Base-by-base conservation (phyloP, 2,888 invertebrate species). In the Eupithecia vulgata region DNA sequence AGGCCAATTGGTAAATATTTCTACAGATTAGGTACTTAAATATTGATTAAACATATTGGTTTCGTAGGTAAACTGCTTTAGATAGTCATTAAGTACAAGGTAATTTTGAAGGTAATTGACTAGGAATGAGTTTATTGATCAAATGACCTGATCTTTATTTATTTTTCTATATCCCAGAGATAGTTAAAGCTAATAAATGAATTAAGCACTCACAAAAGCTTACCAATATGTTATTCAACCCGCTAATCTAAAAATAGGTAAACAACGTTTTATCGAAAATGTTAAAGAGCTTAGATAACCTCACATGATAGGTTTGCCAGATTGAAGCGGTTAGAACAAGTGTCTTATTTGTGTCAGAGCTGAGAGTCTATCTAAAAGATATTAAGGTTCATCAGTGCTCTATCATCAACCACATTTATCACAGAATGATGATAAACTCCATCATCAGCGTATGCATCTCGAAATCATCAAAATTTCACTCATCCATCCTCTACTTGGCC, bases 231-330 rank as follows among this genome's bases (percentile, higher is more conserved):
- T 25, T 57, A 5, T 57, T 12, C 57, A 68, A 66, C 59, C 62
- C 45, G 61, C 35, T 70, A 65, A 34, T 61, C 34, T 34, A 13
- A 25, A 21, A 61, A 73, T 65, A 66, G 15, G 62, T 62, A 66
- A 75, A 71, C 61, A 72, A 70, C 73, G 17, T 37, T 64, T 70
- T 75, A 73, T 71, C 70, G 45, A 17, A 35, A 35, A 48, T 13
- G n/a, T 37, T n/a, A 45, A 35, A 48, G 57, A 70, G 67, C 42
- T 30, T 34, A 69, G 77, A 76, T 79, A 77, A 79, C 74, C 74
- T 66, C 62, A 68, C 67, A 42, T 25, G 37, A 61, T 34, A 61
- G 59, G 72, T 73, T 69, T 74, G 71, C 70, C 62, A 69, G 71
- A 65, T 73, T 52, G 62, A 68, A 66, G 71, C 69, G 34, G 57